A percentile compares a stretch with the other conserved stretches of the same genome.
phyloP scores from a whole-genome alignment of 2,113 vertebrate genomes.

The Laticauda laticaudata region DNA sequence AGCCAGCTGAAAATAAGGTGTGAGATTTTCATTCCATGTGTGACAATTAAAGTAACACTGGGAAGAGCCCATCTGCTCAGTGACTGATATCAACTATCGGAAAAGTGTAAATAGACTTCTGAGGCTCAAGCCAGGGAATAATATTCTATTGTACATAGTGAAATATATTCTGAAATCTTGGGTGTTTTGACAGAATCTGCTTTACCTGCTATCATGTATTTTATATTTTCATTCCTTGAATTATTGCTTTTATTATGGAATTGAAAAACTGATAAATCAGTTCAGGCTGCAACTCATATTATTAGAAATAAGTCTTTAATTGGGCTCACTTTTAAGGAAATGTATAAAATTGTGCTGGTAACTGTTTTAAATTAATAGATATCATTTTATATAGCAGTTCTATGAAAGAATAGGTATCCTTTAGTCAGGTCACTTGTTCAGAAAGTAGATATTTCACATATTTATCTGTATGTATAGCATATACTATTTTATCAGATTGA shows the following conservation, averaged over 20 bases:
- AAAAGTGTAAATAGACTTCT: constrained; percentile 22
- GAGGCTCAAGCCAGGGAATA: constrained; percentile 11
- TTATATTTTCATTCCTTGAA: background rate
- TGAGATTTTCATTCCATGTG: constrained; percentile 39
- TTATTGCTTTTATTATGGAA: background rate
- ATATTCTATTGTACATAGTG: constrained; percentile 5
- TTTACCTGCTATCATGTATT: background rate
- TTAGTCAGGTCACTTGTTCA: background rate
- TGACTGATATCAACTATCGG: background rate
- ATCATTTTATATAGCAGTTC: background rate
- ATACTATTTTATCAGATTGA: background rate
- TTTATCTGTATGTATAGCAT: background rate
- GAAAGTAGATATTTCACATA: background rate
- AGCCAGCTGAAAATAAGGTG: constrained; percentile 38
- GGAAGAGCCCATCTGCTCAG: constrained; percentile 42
- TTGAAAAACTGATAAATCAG: background rate
- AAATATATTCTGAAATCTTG: constrained; percentile 6
- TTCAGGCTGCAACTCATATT: background rate
- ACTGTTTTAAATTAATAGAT: background rate
- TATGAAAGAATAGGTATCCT: background rate
- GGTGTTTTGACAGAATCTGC: background rate
- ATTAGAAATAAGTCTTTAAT: background rate
- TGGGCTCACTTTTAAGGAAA: background rate
- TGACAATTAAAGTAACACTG: constrained; percentile 47
- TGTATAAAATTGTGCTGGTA: background rate